Percentiles rank a stretch among this genome's conserved stretches.
These are phyloP conservation scores for Oenanthe melanoleuca DNA, from an alignment of 2,113 vertebrate genomes.

Conservation along the genomic window DNA sequence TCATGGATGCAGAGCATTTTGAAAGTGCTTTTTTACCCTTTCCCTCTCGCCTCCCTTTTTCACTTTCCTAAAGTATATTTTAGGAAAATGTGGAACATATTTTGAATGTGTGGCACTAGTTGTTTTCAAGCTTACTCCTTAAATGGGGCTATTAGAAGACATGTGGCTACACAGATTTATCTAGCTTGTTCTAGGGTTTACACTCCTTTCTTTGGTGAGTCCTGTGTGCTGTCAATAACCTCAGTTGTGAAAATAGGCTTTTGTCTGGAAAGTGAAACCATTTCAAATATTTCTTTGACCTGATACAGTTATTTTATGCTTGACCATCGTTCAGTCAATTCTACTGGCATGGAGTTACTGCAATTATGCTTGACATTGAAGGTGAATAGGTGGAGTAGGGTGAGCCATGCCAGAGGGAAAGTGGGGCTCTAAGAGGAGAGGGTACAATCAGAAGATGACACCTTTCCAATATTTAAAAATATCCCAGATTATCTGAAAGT, in stretches of 20 bases:
- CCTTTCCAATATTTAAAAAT: background rate
- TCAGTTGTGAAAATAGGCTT: constrained; percentile 33
- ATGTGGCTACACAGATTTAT: constrained; percentile 33
- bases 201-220: constrained; percentile 33
- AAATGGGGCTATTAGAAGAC: constrained; percentile 1
- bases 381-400: background rate
- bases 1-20: background rate
- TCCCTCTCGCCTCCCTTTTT: accelerated
- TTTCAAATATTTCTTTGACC: background rate
- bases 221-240: constrained; percentile 1
- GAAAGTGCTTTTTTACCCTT: background rate
- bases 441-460: background rate
- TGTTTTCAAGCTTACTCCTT: background rate
- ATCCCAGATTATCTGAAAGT: background rate
- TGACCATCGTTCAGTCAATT: background rate
- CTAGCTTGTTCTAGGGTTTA: constrained; percentile 6
- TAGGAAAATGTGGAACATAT: background rate
- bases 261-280: background rate
- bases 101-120: background rate
- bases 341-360: background rate
- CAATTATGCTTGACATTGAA: background rate
- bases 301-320: background rate
- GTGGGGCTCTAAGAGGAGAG: background rate
- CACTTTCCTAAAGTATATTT: background rate
- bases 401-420: background rate